phyloP scores from a whole-genome alignment of 2,113 vertebrate species.

The Agelaius phoeniceus region DNA sequence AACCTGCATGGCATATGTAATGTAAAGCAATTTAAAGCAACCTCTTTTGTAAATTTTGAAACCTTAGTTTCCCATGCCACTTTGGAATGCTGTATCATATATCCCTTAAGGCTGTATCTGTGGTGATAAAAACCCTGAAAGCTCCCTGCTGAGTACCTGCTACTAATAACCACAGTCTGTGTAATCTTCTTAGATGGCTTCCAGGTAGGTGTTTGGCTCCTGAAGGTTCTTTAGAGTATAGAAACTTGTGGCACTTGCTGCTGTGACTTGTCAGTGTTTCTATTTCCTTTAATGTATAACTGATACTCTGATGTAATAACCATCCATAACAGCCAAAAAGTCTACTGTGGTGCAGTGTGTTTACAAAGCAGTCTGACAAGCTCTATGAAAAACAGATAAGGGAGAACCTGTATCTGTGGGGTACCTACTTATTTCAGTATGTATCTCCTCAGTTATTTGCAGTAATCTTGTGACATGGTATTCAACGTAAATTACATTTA shows the following conservation, averaged over 20 bases:
- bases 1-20: neutral
- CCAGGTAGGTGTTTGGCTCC: neutral
- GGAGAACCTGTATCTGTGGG: neutral
- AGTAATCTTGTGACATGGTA: neutral
- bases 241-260: neutral
- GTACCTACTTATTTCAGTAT: neutral
- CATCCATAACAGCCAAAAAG: neutral
- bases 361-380: neutral
- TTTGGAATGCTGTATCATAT: neutral
- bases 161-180: neutral
- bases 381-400: neutral
- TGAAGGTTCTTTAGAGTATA: neutral
- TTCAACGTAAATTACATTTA: neutral
- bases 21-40: neutral
- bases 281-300: neutral
- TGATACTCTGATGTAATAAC: neutral
- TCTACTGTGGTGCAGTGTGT: neutral
- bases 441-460: neutral
- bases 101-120: neutral
- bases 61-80: neutral
- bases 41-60: neutral
- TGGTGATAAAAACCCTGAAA: neutral
- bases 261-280: neutral
- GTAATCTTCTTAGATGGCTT: neutral
- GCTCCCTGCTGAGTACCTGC: neutral